Base-by-base conservation (phyloP, 2,113 vertebrate species). In the Psilopogon haemacephalus region DNA sequence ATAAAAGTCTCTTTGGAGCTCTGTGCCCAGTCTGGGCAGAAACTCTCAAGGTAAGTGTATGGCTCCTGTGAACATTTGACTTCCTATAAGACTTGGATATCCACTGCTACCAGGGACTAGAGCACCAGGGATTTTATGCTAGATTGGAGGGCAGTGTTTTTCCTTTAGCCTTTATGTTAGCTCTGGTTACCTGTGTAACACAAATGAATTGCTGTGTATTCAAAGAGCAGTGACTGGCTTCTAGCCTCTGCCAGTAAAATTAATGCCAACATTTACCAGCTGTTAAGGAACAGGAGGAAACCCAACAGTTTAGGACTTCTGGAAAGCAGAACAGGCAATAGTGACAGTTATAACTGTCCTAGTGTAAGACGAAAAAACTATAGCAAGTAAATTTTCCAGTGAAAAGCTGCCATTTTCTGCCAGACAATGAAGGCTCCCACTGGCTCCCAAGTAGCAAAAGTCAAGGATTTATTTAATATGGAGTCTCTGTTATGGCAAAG, bases 1-100 rank as follows among this genome's bases (percentile, higher is more conserved):
- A 96, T 96, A 96, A 94, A 96, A 95, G 94, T 48, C 90, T 85
- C 94, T 91, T 85, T 79, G 86, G 90, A 85, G 63, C 85, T 75
- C 92, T 89, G 90, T 76, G 83, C 90, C 92, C 75, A 16, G 94
- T 94, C 90, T 83, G 87, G 79, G 46, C 75, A 91, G 94, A 89
- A 93, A 95, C 79, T 90, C 91, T 94, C 75, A 54, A 96, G 94
- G 95, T 96, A 95, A 89, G 95, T 85, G 83, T 84, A 63, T 60
- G 80, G 38, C 33, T 94, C 35, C 65, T 71, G 91, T 74, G 76
- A 81, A 74, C 20, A 42, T 52, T 81, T 86, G 84, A 37, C 6
- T 56, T 76, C 32, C 13, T 71, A 2, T 17, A 86, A 70, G 16
- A 4, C 21, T 74, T 55, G 32, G n/a, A 74, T 68, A 74, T 59